Evolutionary conservation across 1,140 invertebrate genomes (phyloP).

Genomic region (Scaptomyza montana): DNA sequence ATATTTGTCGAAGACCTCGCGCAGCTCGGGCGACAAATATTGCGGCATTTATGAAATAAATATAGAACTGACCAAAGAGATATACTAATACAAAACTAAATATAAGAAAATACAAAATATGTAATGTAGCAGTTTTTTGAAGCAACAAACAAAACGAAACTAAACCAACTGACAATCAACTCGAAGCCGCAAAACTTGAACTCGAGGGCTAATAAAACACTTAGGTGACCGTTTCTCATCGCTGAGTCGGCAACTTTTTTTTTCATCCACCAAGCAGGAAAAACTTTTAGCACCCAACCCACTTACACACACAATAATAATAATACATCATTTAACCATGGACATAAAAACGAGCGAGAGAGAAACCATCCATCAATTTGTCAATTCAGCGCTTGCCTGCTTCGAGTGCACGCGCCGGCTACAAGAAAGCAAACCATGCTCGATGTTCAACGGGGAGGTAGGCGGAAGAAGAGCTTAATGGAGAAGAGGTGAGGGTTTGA

Average conservation of each 20-base stretch:
- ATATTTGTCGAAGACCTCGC: constrained; percentile 24
- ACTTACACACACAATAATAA: constrained; percentile 46
- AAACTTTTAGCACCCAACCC: neutral
- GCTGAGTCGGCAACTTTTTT: constrained; percentile 55
- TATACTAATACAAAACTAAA: neutral
- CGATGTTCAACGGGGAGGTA: neutral
- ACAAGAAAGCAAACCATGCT: constrained; percentile 20
- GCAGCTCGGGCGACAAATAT: constrained; percentile 19
- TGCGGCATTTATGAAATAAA: neutral
- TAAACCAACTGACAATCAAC: constrained; percentile 64
- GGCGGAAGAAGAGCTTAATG: too few species aligned
- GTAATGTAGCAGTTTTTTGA: constrained; percentile 7
- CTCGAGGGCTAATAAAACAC: constrained; percentile 75
- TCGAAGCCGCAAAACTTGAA: constrained; percentile 44
- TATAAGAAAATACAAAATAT: neutral
- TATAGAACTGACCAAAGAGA: neutral
- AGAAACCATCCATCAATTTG: constrained; percentile 74
- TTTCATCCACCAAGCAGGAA: constrained; percentile 13
- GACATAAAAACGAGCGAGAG: constrained; percentile 35
- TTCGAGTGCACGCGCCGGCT: constrained; percentile 44
- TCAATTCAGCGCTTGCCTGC: constrained; percentile 72
- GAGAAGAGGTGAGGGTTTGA: neutral
- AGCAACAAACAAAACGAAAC: constrained; percentile 26
- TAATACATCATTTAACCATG: constrained; percentile 74
- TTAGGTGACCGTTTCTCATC: constrained; percentile 54